These are phyloP conservation scores for Mactra quadrangularis DNA, from an alignment of 1,140 invertebrate genomes.

Conservation along the genomic window DNA sequence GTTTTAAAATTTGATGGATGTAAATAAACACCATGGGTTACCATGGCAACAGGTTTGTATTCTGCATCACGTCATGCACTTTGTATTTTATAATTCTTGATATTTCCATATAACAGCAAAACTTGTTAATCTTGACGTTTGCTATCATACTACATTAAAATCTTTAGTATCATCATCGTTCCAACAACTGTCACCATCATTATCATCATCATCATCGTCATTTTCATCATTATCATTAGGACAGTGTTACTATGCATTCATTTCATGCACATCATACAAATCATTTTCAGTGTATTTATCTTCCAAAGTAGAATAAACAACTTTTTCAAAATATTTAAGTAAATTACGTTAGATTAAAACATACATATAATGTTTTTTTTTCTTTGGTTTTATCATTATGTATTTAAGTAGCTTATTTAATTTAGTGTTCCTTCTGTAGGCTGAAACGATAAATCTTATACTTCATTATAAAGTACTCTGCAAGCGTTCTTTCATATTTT, in stretches of 20 bases:
- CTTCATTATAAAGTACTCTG: constrained; percentile 15
- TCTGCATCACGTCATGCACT: constrained; percentile 24
- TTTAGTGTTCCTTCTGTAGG: constrained; percentile 19
- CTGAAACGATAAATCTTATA: constrained; percentile 11
- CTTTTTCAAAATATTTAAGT: too few relatives aligned
- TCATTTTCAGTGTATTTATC: constrained; percentile 29
- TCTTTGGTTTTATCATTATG: too few relatives aligned
- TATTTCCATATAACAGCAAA: constrained; percentile 6
- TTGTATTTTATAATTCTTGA: constrained; percentile 25
- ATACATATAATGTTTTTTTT: too few relatives aligned
- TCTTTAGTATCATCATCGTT: constrained; percentile 35
- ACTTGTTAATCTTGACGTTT: too few relatives aligned
- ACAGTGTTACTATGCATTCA: not conserved
- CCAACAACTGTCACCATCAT: constrained; percentile 25
- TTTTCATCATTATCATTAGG: not conserved
- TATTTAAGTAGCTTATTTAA: constrained; percentile 32
- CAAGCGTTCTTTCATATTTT: constrained; percentile 28
- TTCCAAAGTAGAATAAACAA: not conserved
- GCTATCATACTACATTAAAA: not conserved
- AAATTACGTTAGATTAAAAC: too few relatives aligned
- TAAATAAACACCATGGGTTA: too few relatives aligned
- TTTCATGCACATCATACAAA: not conserved
- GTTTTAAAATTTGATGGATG: too few relatives aligned
- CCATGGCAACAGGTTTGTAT: constrained; percentile 25
- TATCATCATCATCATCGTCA: constrained; percentile 16